These are phyloP conservation scores for Chondrosia reniformis DNA, from an alignment of 37 sponge, comb jelly and placozoan genomes.

Conservation along the genomic window DNA sequence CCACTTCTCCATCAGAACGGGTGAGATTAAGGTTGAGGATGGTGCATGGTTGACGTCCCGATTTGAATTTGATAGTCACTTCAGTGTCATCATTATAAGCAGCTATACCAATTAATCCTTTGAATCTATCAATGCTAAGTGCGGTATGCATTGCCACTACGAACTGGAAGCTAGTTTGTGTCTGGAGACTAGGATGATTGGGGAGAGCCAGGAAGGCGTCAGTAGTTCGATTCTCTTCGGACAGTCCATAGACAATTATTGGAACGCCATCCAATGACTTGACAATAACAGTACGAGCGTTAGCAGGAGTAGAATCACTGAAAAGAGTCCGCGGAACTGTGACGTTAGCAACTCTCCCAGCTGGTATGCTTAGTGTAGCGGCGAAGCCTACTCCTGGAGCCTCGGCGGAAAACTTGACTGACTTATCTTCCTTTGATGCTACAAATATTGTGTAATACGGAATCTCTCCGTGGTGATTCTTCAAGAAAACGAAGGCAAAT, in stretches of 20 bases:
- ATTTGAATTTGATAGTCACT: constrained; percentile 3
- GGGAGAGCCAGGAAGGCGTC: constrained; percentile 56
- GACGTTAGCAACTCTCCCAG: no score
- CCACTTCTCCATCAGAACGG: background rate
- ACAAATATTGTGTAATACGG: background rate
- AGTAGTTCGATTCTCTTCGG: constrained; percentile 13
- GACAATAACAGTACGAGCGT: background rate
- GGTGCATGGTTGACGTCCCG: background rate
- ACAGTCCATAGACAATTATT: constrained; percentile 25
- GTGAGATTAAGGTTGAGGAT: background rate
- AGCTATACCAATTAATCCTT: constrained; percentile 11
- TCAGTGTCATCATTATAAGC: constrained; percentile 19
- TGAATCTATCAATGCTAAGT: background rate
- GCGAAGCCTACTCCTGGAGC: constrained; percentile 10
- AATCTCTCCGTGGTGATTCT: background rate
- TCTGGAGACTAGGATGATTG: background rate
- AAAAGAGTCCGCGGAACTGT: no score
- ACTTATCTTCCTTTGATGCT: background rate
- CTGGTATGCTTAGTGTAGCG: background rate
- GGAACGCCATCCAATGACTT: background rate
- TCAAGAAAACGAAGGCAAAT: background rate
- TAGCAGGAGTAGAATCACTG: background rate
- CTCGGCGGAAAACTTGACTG: background rate
- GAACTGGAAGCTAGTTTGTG: background rate
- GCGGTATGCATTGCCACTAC: background rate